Base-by-base conservation (phyloP, 2,113 vertebrate species). In the Phaetusa simplex region DNA sequence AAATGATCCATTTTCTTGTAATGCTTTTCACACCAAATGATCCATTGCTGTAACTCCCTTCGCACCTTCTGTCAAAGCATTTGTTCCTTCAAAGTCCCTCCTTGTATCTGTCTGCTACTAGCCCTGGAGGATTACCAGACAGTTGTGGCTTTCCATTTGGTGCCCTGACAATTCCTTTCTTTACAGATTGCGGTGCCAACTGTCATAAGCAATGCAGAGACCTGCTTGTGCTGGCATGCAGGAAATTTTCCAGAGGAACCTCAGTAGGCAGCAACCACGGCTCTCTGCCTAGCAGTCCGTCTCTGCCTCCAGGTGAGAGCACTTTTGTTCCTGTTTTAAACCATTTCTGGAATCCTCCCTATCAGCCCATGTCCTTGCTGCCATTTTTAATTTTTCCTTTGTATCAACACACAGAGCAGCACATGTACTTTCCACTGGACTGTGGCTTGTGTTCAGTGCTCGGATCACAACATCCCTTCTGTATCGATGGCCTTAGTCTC, bases 151-250 rank as follows among this genome's bases (percentile, higher is more conserved):
- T 95, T 70, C 59, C 36, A 7, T 73, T 26, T 58, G 43, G 36
- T 85, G 38, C 36, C 42, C n/a, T 72, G 49, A 56, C 34, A 50
- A 47, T 84, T 66, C 40, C 38, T 85, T 74, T 82, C 84, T 85
- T 92, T 88, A 67, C 98, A 99, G 99, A 99, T 79, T 99, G 99
- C 0, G 99, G 99, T 34, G 99, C 99, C 85, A 99, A 99, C 96
- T 99, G 99, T 90, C 99, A 99, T 90, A 99, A 99, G 97, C 99
- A 99, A 76, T 99, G 99, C 96, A 98, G 99, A 89, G 99, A 99
- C 91, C 98, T 99, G 69, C 98, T 99, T 93, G 99, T 99, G 93
- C 97, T 99, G 90, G 99, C 99, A 7, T 99, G 99, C 90, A 98
- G 99, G 95, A 99, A 99, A 94, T 98, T 99, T 76, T 98, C 99